Percentiles rank a stretch among this genome's conserved stretches.
Conservation (phyloP, 2,888 invertebrate species). For the Endomychus coccineus region DNA sequence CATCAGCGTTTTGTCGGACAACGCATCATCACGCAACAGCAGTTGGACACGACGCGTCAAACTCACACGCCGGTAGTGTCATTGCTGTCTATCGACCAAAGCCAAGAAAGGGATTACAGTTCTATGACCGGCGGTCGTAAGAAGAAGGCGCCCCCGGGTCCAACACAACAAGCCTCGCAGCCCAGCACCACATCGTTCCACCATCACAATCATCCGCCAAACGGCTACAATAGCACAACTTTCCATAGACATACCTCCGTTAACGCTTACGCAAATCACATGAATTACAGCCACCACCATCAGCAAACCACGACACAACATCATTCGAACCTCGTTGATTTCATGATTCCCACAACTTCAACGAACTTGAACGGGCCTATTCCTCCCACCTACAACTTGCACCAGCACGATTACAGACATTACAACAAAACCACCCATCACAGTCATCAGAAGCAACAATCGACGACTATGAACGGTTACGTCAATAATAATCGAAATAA, state of each 20-base stretch:
- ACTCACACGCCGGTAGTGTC: conserved; percentile 41
- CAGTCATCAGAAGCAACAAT: conserved; percentile 9
- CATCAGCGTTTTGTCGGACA: background rate
- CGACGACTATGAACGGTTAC: conserved; percentile 10
- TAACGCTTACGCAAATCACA: too few relatives aligned
- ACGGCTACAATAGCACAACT: too few relatives aligned
- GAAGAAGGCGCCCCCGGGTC: conserved; percentile 22
- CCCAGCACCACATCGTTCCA: conserved; percentile 4
- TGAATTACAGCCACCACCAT: conserved; percentile 4
- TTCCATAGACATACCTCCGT: too few relatives aligned
- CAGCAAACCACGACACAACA: too few relatives aligned
- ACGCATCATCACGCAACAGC: background rate
- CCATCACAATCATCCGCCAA: background rate
- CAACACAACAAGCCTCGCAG: conserved; percentile 1
- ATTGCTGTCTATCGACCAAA: conserved; percentile 37
- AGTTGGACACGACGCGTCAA: conserved; percentile 26
- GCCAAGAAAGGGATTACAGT: conserved; percentile 39
- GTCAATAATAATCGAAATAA: conserved; percentile 11
- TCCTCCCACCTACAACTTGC: conserved; percentile 13
- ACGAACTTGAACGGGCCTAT: conserved; percentile 5
- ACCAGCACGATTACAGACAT: conserved; percentile 12
- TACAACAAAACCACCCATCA: background rate
- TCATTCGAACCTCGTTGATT: background rate
- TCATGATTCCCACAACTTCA: background rate
- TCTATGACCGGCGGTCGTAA: conserved; percentile 41